These are phyloP conservation scores for Tinamus major DNA, from an alignment of 2,797 vertebrate genomes.

Conservation along the genomic window DNA sequence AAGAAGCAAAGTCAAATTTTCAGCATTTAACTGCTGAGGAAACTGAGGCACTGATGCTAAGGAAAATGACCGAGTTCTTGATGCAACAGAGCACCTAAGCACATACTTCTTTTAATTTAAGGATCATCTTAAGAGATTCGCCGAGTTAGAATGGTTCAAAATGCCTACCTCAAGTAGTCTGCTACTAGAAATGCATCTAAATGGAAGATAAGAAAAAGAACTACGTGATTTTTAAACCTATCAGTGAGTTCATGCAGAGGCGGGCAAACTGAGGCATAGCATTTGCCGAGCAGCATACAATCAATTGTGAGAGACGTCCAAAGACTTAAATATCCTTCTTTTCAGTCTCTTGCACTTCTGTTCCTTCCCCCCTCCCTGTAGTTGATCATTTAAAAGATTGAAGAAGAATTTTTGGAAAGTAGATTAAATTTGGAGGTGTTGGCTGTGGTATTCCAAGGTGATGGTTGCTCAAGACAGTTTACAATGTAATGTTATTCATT, in stretches of 20 bases:
- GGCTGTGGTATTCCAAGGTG: constrained; percentile 53
- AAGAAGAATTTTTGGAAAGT: constrained; percentile 51
- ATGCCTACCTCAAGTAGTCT: background rate
- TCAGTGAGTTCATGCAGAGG: rapidly evolving
- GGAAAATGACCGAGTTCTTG: background rate
- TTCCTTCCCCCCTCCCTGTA: background rate
- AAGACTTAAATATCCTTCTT: background rate
- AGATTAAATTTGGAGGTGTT: constrained; percentile 51
- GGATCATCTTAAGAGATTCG: background rate
- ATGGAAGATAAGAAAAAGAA: background rate
- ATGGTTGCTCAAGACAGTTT: constrained; percentile 51
- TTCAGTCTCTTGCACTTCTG: background rate
- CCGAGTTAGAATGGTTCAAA: background rate
- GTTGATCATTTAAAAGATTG: constrained; percentile 36
- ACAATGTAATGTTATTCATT: constrained; percentile 75
- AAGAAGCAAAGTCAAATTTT: background rate
- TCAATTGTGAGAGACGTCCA: background rate
- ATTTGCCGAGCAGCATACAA: background rate
- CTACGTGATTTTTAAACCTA: background rate
- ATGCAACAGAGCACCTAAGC: background rate
- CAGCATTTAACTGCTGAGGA: background rate
- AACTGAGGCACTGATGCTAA: background rate
- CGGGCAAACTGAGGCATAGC: background rate
- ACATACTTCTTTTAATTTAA: background rate
- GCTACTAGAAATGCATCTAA: background rate